Evolutionary conservation across 2,797 vertebrate genomes (phyloP).

Genomic region (Hybognathus amarus): DNA sequence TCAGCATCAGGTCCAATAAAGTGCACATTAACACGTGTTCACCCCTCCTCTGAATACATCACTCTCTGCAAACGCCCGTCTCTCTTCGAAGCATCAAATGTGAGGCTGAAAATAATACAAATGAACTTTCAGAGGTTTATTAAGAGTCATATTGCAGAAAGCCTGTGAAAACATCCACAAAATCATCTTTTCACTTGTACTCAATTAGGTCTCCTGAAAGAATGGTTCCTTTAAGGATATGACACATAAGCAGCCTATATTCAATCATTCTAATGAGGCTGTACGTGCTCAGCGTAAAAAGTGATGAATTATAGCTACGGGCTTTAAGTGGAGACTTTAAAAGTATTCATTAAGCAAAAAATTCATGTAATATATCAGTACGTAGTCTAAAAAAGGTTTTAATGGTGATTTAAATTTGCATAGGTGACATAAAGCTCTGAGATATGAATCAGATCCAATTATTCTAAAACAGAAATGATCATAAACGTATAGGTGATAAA

Average conservation of each 20-base stretch:
- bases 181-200: neutral
- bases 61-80: neutral
- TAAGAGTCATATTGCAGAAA: constrained; percentile 4
- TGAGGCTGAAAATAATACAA: neutral
- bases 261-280: constrained; percentile 29
- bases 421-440: constrained; percentile 1
- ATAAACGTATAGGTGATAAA: constrained; percentile 15
- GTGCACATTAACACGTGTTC: constrained; percentile 58
- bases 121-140: neutral
- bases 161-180: neutral
- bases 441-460: constrained; percentile 36
- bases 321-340: constrained; percentile 29
- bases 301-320: constrained; percentile 19
- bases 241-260: constrained; percentile 13
- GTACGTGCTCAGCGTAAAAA: constrained; percentile 16
- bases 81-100: constrained; percentile 9
- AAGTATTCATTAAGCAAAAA: constrained; percentile 34
- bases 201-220: neutral
- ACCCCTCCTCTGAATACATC: constrained; percentile 39
- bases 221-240: constrained; percentile 10
- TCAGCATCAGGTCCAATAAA: constrained; percentile 61
- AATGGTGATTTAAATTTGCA: constrained; percentile 26
- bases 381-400: neutral
- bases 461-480: constrained; percentile 29
- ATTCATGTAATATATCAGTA: neutral